Evolutionary conservation across 2,797 vertebrate genomes (phyloP), one percentile per base, ranked within the genome.

Genomic region (Epinephelus coioides): DNA sequence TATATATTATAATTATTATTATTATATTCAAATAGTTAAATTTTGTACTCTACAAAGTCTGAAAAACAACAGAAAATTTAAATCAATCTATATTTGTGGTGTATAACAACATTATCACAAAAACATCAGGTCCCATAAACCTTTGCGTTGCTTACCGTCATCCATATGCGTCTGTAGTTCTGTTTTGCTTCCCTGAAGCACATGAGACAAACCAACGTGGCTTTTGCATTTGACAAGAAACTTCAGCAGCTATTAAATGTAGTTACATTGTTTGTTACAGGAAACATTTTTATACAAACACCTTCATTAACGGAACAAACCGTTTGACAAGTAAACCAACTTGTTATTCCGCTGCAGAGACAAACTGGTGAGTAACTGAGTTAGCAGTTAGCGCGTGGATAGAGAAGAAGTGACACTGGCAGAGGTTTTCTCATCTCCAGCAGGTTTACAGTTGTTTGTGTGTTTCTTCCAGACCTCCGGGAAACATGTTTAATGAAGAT

Each of bases 401-500:
- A 10, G 13, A 44, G 43, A 38, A 65, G 17, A 44, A 6, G 9
- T 2, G 34, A 44, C 62, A 2, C 0, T 11, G 43, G 7, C 11
- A 34, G 53, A 5, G 9, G 15, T 63, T 15, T 19, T 12, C 50
- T 64, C 6, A 4, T 55, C 5, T 46, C 17, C 27, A 30, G 23
- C 9, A n/a, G 15, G 1, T 18, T 66, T 19, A 67, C 11, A 57
- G 7, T 6, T 11, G 6, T 44, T 27, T 73, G 44, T 44, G 23
- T 56, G 5, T 69, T 69, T 17, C 7, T 57, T n/a, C 3, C 0
- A 86, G 55, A 23, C 1, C 5, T 43, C 11, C 0, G 3, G 54
- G 6, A 86, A 93, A 80, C 49, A 96, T 96, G 96, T 96, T 96
- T 78, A 88, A 88, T 23, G 94, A 95, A 40, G 94, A 95, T 12